Conservation (phyloP, 2,797 vertebrate genomes). For the Hypotaenidia okinawae region DNA sequence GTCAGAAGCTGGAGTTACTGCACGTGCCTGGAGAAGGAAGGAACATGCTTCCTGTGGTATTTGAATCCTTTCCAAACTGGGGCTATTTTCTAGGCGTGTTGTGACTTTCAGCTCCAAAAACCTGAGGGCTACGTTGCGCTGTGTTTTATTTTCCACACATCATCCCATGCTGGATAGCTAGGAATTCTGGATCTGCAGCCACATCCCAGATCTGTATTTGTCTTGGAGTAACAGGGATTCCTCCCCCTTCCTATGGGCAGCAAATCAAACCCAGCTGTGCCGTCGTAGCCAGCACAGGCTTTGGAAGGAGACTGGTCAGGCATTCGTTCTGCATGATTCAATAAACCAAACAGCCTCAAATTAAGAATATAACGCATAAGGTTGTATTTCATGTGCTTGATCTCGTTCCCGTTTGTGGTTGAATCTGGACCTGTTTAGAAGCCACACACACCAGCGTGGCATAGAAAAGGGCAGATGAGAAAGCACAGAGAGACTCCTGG, state of each 20-base stretch:
- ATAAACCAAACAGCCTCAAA: constrained; percentile 42
- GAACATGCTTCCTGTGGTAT: constrained; percentile 41
- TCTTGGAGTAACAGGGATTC: constrained; percentile 58
- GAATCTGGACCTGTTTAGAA: constrained; percentile 47
- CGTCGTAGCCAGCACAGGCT: constrained; percentile 19
- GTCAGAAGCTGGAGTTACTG: constrained; percentile 37
- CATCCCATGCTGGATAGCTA: constrained; percentile 36
- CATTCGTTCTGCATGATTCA: constrained; percentile 59
- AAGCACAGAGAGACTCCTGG: constrained; percentile 4
- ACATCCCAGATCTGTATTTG: constrained; percentile 63
- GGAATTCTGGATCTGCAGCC: constrained; percentile 58
- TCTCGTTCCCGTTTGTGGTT: constrained; percentile 19
- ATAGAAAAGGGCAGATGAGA: constrained; percentile 31
- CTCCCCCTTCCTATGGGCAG: constrained; percentile 46
- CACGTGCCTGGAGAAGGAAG: constrained; percentile 25
- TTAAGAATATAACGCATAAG: constrained; percentile 37
- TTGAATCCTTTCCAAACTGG: constrained; percentile 45
- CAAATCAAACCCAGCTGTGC: constrained; percentile 67
- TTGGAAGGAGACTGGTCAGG: constrained; percentile 50
- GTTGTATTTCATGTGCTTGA: constrained; percentile 56
- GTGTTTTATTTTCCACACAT: constrained; percentile 64
- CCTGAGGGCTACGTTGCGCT: constrained; percentile 37
- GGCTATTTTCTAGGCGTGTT: constrained; percentile 55
- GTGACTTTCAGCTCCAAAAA: constrained; percentile 53
- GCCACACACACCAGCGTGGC: constrained; percentile 34